Conservation (phyloP, 2,113 vertebrate genomes). For the Eclectus roratus region DNA sequence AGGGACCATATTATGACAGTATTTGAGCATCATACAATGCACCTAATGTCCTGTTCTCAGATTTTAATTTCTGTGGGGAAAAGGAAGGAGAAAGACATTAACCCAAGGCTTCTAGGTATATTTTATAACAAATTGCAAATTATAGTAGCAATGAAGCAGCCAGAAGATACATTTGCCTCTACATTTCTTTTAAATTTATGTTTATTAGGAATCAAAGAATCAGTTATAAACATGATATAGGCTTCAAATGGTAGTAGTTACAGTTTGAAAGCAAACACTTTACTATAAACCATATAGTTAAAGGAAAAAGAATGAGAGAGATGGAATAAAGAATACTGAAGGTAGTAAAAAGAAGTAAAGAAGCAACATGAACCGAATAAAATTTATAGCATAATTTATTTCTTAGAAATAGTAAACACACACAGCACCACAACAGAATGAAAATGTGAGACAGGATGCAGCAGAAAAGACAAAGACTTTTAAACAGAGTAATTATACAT, state of each 20-base stretch:
- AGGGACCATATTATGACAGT: not conserved
- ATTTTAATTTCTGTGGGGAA: not conserved
- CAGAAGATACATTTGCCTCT: not conserved
- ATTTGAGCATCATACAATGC: not conserved
- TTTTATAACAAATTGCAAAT: not conserved
- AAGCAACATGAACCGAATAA: not conserved
- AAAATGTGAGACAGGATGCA: not conserved
- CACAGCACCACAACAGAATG: not conserved
- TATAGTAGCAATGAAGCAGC: not conserved
- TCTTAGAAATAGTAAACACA: not conserved
- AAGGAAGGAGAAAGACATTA: not conserved
- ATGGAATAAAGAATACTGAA: not conserved
- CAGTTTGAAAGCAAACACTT: not conserved
- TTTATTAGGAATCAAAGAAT: not conserved
- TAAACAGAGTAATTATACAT: not conserved
- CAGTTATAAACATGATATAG: not conserved
- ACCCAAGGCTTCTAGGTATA: not conserved
- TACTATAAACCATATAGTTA: not conserved
- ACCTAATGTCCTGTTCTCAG: not conserved
- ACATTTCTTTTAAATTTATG: not conserved
- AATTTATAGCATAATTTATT: not conserved
- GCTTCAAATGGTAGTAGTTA: not conserved
- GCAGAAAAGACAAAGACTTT: not conserved
- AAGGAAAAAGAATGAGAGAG: not conserved
- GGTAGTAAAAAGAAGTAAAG: not conserved